phyloP scores from a whole-genome alignment of 2,797 vertebrate species.

The Lacerta viridis region DNA sequence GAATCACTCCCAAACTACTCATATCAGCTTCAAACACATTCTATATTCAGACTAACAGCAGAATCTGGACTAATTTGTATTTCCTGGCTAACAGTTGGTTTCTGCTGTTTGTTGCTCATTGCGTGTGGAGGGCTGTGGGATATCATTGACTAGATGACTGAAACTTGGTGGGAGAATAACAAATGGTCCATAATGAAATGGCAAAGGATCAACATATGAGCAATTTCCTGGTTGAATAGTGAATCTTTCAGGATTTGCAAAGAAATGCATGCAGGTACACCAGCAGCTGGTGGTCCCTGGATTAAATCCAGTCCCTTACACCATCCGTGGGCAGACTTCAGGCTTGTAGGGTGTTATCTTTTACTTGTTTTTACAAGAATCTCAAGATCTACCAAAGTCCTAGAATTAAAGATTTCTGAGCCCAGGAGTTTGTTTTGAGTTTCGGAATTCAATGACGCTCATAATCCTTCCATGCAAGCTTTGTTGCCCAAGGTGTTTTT shows the following conservation, averaged over 20 bases:
- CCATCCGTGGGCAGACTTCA: not conserved
- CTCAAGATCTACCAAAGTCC: not conserved
- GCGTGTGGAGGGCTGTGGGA: slow-evolving; percentile 2
- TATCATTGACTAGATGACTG: slow-evolving; percentile 1
- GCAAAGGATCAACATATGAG: slow-evolving; percentile 13
- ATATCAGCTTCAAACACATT: not conserved
- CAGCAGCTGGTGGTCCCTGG: not conserved
- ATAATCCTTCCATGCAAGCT: not conserved
- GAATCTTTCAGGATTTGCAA: not conserved
- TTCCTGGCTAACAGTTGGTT: not conserved
- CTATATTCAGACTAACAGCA: not conserved
- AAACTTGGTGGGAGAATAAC: slow-evolving; percentile 14
- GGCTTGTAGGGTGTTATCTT: not conserved
- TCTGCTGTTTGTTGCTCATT: slow-evolving; percentile 16
- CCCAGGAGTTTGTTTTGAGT: not conserved
- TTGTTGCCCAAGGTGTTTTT: not conserved
- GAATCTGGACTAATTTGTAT: slow-evolving; percentile 22
- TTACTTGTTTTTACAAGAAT: not conserved
- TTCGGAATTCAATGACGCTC: not conserved
- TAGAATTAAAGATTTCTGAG: not conserved
- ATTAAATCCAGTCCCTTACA: not conserved
- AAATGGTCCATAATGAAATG: slow-evolving; percentile 13
- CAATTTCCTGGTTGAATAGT: slow-evolving; percentile 5
- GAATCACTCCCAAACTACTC: slow-evolving; percentile 9
- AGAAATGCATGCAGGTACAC: not conserved